Percentiles rank a stretch among this genome's conserved stretches.
Conservation (phyloP, 2,888 invertebrate genomes). For the Opisthograptis luteolata region DNA sequence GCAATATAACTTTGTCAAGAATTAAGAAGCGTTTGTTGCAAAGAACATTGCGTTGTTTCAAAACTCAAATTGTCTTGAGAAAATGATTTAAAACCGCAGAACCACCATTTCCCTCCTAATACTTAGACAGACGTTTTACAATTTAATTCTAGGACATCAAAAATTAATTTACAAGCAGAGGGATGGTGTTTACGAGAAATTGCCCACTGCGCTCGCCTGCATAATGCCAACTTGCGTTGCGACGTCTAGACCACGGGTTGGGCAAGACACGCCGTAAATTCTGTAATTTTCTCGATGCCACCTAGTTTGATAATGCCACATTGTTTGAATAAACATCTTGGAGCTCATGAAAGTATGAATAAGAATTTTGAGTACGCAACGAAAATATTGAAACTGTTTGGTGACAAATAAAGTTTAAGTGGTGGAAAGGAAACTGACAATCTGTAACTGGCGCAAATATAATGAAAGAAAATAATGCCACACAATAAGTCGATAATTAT, state of each 20-base stretch:
- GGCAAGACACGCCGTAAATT: conserved; percentile 45
- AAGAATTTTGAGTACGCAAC: background rate
- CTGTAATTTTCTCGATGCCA: conserved; percentile 43
- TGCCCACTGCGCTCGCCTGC: conserved; percentile 46
- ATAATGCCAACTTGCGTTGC: conserved; percentile 45
- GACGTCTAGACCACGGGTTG: conserved; percentile 14
- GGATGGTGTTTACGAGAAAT: conserved; percentile 63
- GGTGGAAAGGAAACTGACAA: too few relatives aligned
- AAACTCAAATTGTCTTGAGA: conserved; percentile 32
- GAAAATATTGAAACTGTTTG: background rate
- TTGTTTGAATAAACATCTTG: conserved; percentile 36
- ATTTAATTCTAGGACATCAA: conserved; percentile 67
- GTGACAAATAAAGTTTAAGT: too few relatives aligned
- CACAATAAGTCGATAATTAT: too few relatives aligned
- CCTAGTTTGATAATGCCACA: conserved; percentile 36
- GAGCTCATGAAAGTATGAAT: too few relatives aligned
- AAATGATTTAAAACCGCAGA: conserved; percentile 50
- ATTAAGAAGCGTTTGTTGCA: background rate
- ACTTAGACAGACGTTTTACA: conserved; percentile 52
- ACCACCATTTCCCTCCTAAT: conserved; percentile 42
- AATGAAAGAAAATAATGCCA: too few relatives aligned
- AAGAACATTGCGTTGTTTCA: conserved; percentile 30
- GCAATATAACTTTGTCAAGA: conserved; percentile 6
- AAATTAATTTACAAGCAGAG: conserved; percentile 66
- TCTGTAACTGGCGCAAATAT: too few relatives aligned